These are phyloP conservation scores for Nyctibius bracteatus DNA, from an alignment of 2,113 vertebrate genomes.

Conservation along the genomic window DNA sequence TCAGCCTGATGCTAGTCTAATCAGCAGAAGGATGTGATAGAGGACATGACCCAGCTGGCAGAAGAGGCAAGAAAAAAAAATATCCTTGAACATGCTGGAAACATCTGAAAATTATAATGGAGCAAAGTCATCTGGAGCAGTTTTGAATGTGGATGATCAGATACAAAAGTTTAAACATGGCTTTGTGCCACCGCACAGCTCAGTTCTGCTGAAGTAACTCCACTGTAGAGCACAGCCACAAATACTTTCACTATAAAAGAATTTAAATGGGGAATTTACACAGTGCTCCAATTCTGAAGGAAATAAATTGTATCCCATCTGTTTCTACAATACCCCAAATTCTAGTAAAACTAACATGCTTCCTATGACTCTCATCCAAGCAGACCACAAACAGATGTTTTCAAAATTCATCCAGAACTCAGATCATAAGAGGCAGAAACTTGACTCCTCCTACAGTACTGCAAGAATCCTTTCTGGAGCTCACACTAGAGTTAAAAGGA, in stretches of 20 bases:
- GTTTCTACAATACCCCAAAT: not conserved
- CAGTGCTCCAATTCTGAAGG: not conserved
- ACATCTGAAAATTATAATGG: not conserved
- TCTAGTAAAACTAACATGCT: not conserved
- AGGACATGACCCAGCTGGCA: not conserved
- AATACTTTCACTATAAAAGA: not conserved
- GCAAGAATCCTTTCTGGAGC: not conserved
- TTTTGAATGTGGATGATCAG: not conserved
- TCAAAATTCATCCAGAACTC: not conserved
- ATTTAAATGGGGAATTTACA: not conserved
- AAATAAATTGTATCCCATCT: not conserved
- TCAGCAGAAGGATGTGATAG: not conserved
- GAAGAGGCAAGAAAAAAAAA: not conserved
- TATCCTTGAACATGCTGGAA: not conserved
- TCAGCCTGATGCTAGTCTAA: not conserved
- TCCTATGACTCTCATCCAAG: not conserved
- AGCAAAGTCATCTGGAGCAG: not conserved
- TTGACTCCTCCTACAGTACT: not conserved
- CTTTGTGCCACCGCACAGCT: not conserved
- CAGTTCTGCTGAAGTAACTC: not conserved
- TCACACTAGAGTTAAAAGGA: not conserved
- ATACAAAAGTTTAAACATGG: not conserved
- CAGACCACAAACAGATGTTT: constrained; percentile 9
- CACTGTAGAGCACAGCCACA: not conserved
- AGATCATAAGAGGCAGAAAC: not conserved